Evolutionary conservation across 2,888 invertebrate species (phyloP), one percentile per base, ranked within the genome.

Genomic region (Digitonthophagus gazella): DNA sequence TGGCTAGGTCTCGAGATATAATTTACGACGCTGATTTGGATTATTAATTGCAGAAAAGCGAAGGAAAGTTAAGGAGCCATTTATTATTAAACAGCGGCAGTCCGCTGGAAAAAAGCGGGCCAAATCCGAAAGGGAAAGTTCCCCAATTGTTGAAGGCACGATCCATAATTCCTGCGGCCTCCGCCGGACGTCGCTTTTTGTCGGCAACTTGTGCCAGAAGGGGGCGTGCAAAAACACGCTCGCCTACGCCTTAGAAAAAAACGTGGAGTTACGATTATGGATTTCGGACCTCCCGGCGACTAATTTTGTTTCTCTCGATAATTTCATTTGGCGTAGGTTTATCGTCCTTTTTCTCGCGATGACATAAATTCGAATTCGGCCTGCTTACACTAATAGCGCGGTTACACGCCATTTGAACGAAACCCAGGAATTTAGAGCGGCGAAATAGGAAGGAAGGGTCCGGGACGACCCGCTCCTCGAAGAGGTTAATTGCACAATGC

Each of bases 401-500:
- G 28, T 44, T 44, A 44, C 28, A 44, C 28, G 28, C 28, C 28
- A 44, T 44, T 44, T 44, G 11, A 44, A 44, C 28, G 28, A 44
- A 44, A 44, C 28, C 28, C 28, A 44, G 28, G 28, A 44, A 44
- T 44, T 44, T 44, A 44, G 28, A 44, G 28, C 28, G 6, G 28
- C 8, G 28, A 44, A 44, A 44, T 44, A 44, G 28, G 28, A 44
- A 44, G 28, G 28, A 44, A 44, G 28, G 28, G 28, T 44, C 11
- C 11, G 6, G 11, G 28, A 44, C 8, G 28, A 44, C 28, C 61
- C 18, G 3, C 61, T 16, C 22, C 28, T 58, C 58, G 15, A 57
- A 58, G 20, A 58, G 66, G 14, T 66, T 58, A 66, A 66, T 66
- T 66, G 66, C 20, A 58, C 58, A 28, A 22, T 15, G 15, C 22